Base-by-base conservation (phyloP, 2,888 invertebrate species). In the Agapostemon virescens region DNA sequence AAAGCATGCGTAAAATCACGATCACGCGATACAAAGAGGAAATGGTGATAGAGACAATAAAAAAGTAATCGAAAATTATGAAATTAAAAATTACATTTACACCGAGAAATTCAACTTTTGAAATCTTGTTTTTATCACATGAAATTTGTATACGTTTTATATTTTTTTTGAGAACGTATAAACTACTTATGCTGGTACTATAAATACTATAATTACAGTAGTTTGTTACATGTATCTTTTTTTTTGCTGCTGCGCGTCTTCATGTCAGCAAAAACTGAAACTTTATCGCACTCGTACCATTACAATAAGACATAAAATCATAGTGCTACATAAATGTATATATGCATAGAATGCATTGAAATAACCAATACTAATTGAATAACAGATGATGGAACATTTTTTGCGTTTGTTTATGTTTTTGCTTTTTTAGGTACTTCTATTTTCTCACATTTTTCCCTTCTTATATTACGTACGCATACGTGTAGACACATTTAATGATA, bases 281-380 rank as follows among this genome's bases (percentile, higher is more conserved):
- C 23, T 33, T 76, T 49, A 49, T 76, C 70, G 42, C 69, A 40
- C 58, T 70, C 49, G 67, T 66, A 61, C 36, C 58, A 11, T 30
- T 77, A 73, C 63, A 64, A 42, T 63, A 58, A 72, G 67, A 63
- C 74, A 67, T 74, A 70, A 45, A 79, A 63, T 79, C 42, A 70
- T 83, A 84, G 45, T 67, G 52, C 64, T 66, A 82, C 80, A 52
- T 45, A 64, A 71, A 74, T 61, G 69, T 66, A 72, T 66, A 20
- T 11, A 45, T n/a, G 20, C 17, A 33, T 30, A 23, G 6, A 33
- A 17, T 55, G 52, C 63, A 61, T 69, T 70, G 63, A 69, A 61
- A 69, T 69, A 77, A 61, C 38, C 73, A 73, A 74, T 74, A 68
- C 49, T 84, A 76, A 78, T 82, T 64, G 82, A 81, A 79, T 79